Base-by-base conservation (phyloP, 2,888 invertebrate genomes). In the Machimus rusticus region DNA sequence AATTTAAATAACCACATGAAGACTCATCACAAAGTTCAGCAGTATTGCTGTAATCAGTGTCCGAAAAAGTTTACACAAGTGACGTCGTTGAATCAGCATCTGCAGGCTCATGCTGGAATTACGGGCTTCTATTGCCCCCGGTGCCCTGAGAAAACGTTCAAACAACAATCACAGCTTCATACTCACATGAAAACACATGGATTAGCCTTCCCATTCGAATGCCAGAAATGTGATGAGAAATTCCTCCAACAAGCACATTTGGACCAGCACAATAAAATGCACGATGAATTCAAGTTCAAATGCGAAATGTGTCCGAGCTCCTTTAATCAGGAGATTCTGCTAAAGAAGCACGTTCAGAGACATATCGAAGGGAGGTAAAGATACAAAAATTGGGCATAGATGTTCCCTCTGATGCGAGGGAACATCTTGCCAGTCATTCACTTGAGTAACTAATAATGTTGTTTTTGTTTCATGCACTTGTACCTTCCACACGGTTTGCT, bases 1-100 rank as follows among this genome's bases (percentile, higher is more conserved):
- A 93, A 93, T 90, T 90, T 93, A 14, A 93, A 93, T 89, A 93
- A 93, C 89, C 93, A 93, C 89, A 93, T 93, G 93, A 93, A 93
- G 89, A 93, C 93, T 81, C 93, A 93, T 89, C 93, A 93, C 87
- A 93, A 93, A 90, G 92, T 93, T 79, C 93, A 93, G 88, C 93
- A 93, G 89, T 93, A 93, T 87, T 92, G 92, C 89, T 93, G 93
- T 89, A 93, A 92, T 90, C 92, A 92, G 86, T 93, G 93, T 89
- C 92, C 92, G 88, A 92, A 92, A 88, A 93, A 93, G 89, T 93
- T 93, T 89, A 93, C 92, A 0, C 93, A 93, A 90, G 93, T 93
- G 89, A 93, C 93, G 88, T 93, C 93, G 87, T 90, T 93, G 81
- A 93, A 93, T 90, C 92, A 93, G 86, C 93, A 93, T 90, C 90